Base-by-base conservation (phyloP, 2,113 vertebrate genomes). In the Quiscalus mexicanus region DNA sequence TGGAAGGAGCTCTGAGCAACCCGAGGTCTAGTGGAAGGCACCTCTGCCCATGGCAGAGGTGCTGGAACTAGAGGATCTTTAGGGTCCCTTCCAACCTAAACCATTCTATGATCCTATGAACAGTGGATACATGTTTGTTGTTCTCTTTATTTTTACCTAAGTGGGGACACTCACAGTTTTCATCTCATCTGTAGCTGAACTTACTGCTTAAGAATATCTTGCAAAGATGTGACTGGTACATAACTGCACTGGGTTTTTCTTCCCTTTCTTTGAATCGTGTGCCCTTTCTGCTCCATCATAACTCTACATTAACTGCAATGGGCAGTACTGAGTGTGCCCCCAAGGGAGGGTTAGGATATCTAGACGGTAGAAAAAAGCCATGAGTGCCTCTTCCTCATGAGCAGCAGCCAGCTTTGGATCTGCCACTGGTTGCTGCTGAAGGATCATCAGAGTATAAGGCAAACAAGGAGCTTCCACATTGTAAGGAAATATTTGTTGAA, bases 251-350 rank as follows among this genome's bases (percentile, higher is more conserved):
- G 15, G 2, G 2, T 1, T 1, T 45, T 3, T 1, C 50, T 3
- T 2, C 14, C 59, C 37, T 35, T 70, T 79, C n/a, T 53, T 49
- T 0, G 0, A 28, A 45, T 41, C 0, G 0, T 8, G 8, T 15
- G 3, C 20, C 37, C 6, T 44, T 90, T 52, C 23, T 58, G n/a
- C 47, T 75, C 62, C 33, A 23, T 59, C 62, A 5, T 4, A 53
- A 41, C 60, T 59, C n/a, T 35, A 37, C 15, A 41, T 56, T 62
- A 50, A 65, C 22, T 73, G 31, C 45, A 60, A 7, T 2, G 5
- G 15, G 47, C 59, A 74, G 41, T 16, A 42, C 5, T 31, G 19
- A 49, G 37, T 11, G 28, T 58, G 25, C 4, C 35, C 17, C 11
- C n/a, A 81, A 5, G 20, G 60, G 17, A 53, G 6, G 37, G 31